These are phyloP conservation scores for Amphipoea lucens DNA, from an alignment of 2,888 invertebrate genomes.

Conservation along the genomic window DNA sequence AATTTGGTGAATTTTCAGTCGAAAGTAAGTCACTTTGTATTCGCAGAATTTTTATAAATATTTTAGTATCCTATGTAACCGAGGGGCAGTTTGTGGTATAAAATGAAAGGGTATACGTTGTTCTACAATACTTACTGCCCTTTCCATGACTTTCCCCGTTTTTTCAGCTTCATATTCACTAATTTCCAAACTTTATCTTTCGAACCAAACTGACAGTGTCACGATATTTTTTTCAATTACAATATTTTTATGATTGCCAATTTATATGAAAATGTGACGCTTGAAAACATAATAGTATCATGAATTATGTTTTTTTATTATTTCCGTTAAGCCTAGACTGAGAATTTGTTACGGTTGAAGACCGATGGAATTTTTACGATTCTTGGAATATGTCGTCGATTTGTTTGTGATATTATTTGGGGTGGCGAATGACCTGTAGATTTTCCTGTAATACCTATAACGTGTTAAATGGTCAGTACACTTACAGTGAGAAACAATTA, in stretches of 20 bases:
- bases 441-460: not conserved
- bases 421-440: not conserved
- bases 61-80: conserved; percentile 27
- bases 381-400: conserved; percentile 8
- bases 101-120: conserved; percentile 17
- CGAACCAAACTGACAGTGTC: conserved; percentile 61
- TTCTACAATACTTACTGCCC: conserved; percentile 16
- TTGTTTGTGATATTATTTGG: not conserved
- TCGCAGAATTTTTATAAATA: conserved; percentile 51
- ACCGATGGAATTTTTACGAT: conserved; percentile 28
- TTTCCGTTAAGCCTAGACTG: conserved; percentile 18
- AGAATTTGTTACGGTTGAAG: conserved; percentile 7
- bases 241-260: conserved; percentile 40
- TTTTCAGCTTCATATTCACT: conserved; percentile 35
- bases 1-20: conserved; percentile 73
- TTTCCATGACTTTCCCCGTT: not conserved
- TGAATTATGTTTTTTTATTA: conserved; percentile 45
- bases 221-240: conserved; percentile 41
- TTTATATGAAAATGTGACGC: conserved; percentile 22
- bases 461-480: not conserved
- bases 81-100: conserved; percentile 14
- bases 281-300: conserved; percentile 27
- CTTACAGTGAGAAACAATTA: not conserved
- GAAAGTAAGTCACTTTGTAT: conserved; percentile 79
- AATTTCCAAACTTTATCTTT: conserved; percentile 54